Conservation (phyloP, 2,888 invertebrate species). For the Polia nebulosa region DNA sequence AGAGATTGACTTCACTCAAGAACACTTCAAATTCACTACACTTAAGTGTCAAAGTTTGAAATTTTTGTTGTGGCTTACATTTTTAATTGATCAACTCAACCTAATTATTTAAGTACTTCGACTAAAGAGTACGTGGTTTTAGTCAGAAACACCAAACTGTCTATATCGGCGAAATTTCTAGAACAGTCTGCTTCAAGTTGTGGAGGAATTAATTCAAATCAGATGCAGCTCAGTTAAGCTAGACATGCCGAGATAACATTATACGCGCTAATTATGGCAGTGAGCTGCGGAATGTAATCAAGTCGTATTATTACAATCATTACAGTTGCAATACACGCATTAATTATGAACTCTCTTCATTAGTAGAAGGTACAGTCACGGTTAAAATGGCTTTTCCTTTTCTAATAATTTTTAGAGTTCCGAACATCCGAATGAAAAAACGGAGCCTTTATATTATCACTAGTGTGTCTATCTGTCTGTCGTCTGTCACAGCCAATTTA, state of each 20-base stretch:
- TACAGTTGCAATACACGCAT: background rate
- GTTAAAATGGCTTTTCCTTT: background rate
- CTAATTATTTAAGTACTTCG: background rate
- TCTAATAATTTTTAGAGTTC: no score
- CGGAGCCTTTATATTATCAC: no score
- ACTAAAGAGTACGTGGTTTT: background rate
- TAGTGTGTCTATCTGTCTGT: no score
- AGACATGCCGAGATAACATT: background rate
- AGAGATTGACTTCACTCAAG: no score
- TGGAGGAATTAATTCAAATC: background rate
- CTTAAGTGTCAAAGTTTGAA: no score
- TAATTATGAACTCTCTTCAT: background rate
- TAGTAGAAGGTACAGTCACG: background rate
- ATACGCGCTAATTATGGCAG: background rate
- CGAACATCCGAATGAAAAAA: no score
- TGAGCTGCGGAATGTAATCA: background rate
- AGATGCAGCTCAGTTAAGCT: background rate
- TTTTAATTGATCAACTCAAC: background rate
- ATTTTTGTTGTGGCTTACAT: no score
- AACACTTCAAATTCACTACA: no score
- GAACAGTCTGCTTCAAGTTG: background rate
- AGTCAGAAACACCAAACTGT: background rate
- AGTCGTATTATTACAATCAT: conserved; percentile 2
- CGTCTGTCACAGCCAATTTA: no score
- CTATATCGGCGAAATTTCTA: background rate